Evolutionary conservation across 2,888 invertebrate species (phyloP).

Genomic region (Cheilosia soror): DNA sequence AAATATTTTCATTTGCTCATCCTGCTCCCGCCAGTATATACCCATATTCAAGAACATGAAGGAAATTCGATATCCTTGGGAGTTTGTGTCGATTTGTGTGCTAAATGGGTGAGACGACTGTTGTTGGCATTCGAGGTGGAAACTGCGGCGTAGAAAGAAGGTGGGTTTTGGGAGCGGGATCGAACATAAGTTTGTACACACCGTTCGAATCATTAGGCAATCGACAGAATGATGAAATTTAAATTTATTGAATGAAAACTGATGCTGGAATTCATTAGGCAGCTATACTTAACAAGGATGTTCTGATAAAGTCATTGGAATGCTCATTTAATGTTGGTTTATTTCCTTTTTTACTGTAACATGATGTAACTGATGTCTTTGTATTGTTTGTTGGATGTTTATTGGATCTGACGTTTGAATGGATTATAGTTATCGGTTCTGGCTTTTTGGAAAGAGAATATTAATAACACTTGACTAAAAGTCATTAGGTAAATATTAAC

Average conservation of each 20-base stretch:
- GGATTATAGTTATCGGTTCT: not conserved
- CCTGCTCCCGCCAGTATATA: not conserved
- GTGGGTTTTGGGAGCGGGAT: conserved; percentile 29
- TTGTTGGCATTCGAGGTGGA: not conserved
- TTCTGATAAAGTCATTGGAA: conserved; percentile 55
- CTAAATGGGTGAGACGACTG: not conserved
- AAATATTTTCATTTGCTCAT: conserved; percentile 55
- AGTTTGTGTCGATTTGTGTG: conserved; percentile 15
- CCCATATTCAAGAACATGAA: not conserved
- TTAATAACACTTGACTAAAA: too few relatives aligned
- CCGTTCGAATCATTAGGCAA: conserved; percentile 67
- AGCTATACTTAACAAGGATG: conserved; percentile 14
- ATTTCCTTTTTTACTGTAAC: not conserved
- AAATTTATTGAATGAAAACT: conserved; percentile 72
- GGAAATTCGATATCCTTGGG: conserved; percentile 51
- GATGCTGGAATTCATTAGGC: conserved; percentile 69
- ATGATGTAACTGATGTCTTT: not conserved
- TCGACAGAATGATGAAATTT: conserved; percentile 70
- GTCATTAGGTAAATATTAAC: too few relatives aligned
- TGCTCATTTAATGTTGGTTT: conserved; percentile 30
- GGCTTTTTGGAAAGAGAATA: too few relatives aligned
- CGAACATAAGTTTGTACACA: conserved; percentile 67
- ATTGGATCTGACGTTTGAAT: not conserved
- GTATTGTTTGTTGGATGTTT: conserved; percentile 1
- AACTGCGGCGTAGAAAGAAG: not conserved